Base-by-base conservation (phyloP, 2,797 vertebrate genomes). In the Labeo calbasu region DNA sequence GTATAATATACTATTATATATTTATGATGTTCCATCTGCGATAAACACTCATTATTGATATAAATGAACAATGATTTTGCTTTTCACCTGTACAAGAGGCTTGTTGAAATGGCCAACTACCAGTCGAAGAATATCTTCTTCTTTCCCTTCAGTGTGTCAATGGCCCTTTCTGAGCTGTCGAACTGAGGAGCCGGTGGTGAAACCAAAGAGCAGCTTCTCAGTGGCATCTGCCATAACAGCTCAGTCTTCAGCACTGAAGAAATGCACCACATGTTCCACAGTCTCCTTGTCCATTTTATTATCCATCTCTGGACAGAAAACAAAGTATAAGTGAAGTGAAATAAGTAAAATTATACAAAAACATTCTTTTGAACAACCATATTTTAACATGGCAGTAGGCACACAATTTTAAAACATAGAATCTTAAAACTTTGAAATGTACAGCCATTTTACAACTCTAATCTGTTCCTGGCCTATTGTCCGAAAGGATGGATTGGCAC, bases 101-200 rank as follows among this genome's bases (percentile, higher is more conserved):
- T 98, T 69, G 87, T 91, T 43, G 84, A 90, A 84, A 85, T 2
- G 1, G 11, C 90, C 0, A 80, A 88, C 43, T 88, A 86, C 21
- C 91, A 91, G 14, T 85, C 73, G 36, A 88, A 92, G 86, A 99
- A 99, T 40, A 21, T 97, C 84, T 95, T 98, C 91, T 96, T 94
- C 85, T 99, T 97, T 57, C 97, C 97, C 0, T 1, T 91, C 17
- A 96, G 96, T 82, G 94, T 99, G 84, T 96, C 96, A 0, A 88
- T 91, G 0, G 96, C 96, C 63, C 94, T 99, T 88, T 92, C 96
- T n/a, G 95, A 97, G 86, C 75, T 99, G 85, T 95, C 94, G n/a
- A n/a, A n/a, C 4, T 92, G 96, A 61, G 98, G 97, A 13, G 95
- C 98, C 10, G 91, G 93, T n/a, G 93, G 93, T 21, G 88, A 96